A percentile compares a stretch with the other conserved stretches of the same genome.
Conservation (phyloP, 2,888 invertebrate species). For the Tinea semifulvella region DNA sequence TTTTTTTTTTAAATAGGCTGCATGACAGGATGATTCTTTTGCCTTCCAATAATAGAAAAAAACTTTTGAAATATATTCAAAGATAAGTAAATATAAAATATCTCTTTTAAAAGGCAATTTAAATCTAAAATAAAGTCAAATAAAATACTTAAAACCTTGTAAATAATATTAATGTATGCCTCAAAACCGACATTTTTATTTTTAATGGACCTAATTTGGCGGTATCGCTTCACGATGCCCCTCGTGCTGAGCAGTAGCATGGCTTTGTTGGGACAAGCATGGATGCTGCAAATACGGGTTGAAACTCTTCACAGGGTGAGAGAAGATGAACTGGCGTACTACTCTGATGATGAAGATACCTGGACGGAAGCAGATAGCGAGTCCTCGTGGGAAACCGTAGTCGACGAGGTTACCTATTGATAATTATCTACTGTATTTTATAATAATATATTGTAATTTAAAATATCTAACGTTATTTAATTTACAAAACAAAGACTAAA, state of each 20-base stretch:
- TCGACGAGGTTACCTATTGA: neutral
- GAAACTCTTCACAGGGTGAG: slow-evolving; percentile 48
- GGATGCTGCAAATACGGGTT: slow-evolving; percentile 60
- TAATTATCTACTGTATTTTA: no score
- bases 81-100: no score
- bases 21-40: no score
- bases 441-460: no score
- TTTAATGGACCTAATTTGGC: slow-evolving; percentile 60
- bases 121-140: neutral
- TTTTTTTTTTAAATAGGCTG: no score
- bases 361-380: neutral
- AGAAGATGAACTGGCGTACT: slow-evolving; percentile 23
- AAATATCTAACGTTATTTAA: no score
- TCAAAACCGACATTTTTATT: slow-evolving; percentile 63
- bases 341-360: neutral
- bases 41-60: no score
- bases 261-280: slow-evolving; percentile 54
- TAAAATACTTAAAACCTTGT: no score
- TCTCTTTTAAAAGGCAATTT: neutral
- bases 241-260: slow-evolving; percentile 53
- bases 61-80: no score
- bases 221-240: slow-evolving; percentile 57
- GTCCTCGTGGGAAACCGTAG: neutral
- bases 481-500: no score
- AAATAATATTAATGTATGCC: no score